These are phyloP conservation scores for Leucophenga varia DNA, from an alignment of 1,140 invertebrate genomes.

Conservation along the genomic window DNA sequence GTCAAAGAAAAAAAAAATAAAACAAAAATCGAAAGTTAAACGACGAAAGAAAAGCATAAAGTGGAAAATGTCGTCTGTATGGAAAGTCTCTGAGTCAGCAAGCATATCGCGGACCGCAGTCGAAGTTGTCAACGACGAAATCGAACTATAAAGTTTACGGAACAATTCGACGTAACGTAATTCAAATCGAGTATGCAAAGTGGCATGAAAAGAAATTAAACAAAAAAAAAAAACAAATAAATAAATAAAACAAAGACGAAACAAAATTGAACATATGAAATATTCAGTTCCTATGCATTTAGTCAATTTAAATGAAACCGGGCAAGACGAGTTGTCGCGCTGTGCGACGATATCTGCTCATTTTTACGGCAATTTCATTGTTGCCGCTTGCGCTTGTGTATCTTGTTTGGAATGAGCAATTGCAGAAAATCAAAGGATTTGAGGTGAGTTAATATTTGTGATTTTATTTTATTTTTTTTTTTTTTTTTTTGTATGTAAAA, in stretches of 20 bases:
- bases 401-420: conserved; percentile 51
- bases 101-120: no score
- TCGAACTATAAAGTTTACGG: not conserved
- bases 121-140: no score
- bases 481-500: no score
- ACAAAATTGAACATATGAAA: not conserved
- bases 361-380: conserved; percentile 50
- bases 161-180: not conserved
- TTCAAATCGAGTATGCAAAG: not conserved
- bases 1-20: no score
- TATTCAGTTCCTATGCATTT: conserved; percentile 42
- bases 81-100: not conserved
- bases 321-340: conserved; percentile 51
- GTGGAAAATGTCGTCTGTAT: not conserved
- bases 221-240: conserved; percentile 7
- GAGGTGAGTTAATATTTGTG: conserved; percentile 56
- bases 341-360: conserved; percentile 53
- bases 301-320: conserved; percentile 51
- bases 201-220: conserved; percentile 5
- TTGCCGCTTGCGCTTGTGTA: conserved; percentile 50
- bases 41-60: not conserved
- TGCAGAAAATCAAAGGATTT: conserved; percentile 54
- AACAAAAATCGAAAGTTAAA: no score
- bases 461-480: no score
- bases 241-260: conserved; percentile 14